Evolutionary conservation across 37 sponge, comb jelly and placozoan species (phyloP).

Genomic region (Halisarca cf. caerulea): DNA sequence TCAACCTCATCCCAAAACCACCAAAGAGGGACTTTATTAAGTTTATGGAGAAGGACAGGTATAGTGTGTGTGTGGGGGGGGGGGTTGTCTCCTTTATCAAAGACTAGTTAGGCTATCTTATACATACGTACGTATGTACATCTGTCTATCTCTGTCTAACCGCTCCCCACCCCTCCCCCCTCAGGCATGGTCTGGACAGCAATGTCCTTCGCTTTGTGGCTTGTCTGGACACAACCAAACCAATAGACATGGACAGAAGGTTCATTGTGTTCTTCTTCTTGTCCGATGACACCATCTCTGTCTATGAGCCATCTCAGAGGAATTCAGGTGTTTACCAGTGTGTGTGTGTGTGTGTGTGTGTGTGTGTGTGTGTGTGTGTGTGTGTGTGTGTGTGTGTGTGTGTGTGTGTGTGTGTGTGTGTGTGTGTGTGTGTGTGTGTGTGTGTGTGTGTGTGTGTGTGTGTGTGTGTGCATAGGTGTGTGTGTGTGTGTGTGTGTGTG

Average conservation of each 20-base stretch:
- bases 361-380: not conserved
- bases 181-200: constrained; percentile 91
- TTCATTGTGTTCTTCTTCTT: constrained; percentile 94
- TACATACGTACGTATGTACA: constrained; percentile 22
- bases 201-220: constrained; percentile 95
- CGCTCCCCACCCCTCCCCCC: not conserved
- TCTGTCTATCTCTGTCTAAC: not conserved
- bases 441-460: constrained; percentile 6
- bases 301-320: constrained; percentile 92
- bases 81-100: too few species aligned
- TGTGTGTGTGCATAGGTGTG: not conserved
- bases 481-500: not conserved
- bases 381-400: not conserved
- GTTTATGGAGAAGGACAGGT: constrained; percentile 97
- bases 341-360: too few species aligned
- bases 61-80: too few species aligned
- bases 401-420: not conserved
- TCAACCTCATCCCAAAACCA: constrained; percentile 90
- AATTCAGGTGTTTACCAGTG: constrained; percentile 86
- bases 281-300: constrained; percentile 91
- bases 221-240: constrained; percentile 78
- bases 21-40: constrained; percentile 93
- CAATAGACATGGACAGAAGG: constrained; percentile 90
- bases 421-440: not conserved
- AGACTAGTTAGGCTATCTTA: not conserved